phyloP scores from a whole-genome alignment of 2,113 vertebrate species.

The Motacilla tschutschensis region DNA sequence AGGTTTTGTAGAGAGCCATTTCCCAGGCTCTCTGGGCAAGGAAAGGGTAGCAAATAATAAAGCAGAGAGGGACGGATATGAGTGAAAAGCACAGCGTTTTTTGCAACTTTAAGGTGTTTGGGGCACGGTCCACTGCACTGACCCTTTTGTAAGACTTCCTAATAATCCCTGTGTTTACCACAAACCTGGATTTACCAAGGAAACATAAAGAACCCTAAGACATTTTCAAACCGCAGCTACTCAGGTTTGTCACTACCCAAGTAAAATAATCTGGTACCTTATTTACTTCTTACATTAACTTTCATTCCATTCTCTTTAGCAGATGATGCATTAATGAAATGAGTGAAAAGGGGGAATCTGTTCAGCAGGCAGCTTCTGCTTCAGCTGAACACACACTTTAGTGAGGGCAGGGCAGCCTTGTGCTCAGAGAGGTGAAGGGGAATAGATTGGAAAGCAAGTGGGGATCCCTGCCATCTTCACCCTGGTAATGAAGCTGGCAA shows the following conservation, averaged over 20 bases:
- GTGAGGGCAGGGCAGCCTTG: not conserved
- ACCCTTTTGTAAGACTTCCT: not conserved
- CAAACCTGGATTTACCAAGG: not conserved
- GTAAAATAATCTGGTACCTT: not conserved
- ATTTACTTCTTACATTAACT: not conserved
- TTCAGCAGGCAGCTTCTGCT: not conserved
- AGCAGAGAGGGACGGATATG: not conserved
- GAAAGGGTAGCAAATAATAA: not conserved
- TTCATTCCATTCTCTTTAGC: not conserved
- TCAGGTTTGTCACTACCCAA: not conserved
- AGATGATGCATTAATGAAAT: not conserved
- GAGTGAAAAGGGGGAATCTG: not conserved
- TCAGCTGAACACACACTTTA: not conserved
- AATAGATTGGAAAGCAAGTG: not conserved
- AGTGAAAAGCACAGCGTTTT: not conserved
- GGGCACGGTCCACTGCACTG: not conserved
- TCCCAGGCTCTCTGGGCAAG: not conserved
- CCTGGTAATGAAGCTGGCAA: not conserved
- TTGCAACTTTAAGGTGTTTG: not conserved
- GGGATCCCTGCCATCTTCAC: not conserved
- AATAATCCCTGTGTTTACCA: not conserved
- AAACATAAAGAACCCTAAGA: not conserved
- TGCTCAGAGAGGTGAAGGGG: not conserved
- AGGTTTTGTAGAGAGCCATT: not conserved
- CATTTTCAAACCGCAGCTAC: not conserved